Evolutionary conservation across 2,797 vertebrate genomes (phyloP).

Genomic region (Epinephelus malabaricus): DNA sequence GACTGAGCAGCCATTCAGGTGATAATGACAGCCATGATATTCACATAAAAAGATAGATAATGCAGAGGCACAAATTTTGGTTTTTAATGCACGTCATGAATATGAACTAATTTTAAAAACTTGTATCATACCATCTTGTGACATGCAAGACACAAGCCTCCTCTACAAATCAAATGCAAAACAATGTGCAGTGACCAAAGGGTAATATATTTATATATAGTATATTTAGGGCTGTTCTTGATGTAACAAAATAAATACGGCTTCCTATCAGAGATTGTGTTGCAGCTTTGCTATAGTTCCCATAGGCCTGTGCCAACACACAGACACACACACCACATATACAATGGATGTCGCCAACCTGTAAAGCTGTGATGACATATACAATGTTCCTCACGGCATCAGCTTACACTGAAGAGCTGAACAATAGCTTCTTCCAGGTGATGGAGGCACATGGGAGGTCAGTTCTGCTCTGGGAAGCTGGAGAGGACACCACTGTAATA

Average conservation of each 20-base stretch:
- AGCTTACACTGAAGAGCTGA: slow-evolving; percentile 47
- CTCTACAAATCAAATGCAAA: not conserved
- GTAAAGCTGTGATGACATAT: slow-evolving; percentile 66
- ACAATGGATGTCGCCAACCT: slow-evolving; percentile 51
- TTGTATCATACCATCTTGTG: not conserved
- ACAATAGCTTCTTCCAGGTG: slow-evolving; percentile 58
- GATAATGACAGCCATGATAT: not conserved
- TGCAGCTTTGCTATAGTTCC: not conserved
- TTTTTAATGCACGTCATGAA: not conserved
- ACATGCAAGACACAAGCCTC: not conserved
- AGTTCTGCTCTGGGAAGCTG: slow-evolving; percentile 52
- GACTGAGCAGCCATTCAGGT: not conserved
- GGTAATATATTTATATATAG: too few species aligned
- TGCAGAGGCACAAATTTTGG: not conserved
- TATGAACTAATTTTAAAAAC: not conserved
- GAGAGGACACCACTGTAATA: slow-evolving; percentile 39
- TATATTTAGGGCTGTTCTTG: not conserved
- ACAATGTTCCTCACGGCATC: slow-evolving; percentile 65
- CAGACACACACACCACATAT: not conserved
- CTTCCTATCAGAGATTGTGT: not conserved
- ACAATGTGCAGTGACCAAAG: not conserved
- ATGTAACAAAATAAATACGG: not conserved
- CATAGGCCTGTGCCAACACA: not conserved
- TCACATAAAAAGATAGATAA: not conserved
- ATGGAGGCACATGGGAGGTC: slow-evolving; percentile 40